Evolutionary conservation across 2,888 invertebrate genomes (phyloP).

Genomic region (Cephus rjabovi): DNA sequence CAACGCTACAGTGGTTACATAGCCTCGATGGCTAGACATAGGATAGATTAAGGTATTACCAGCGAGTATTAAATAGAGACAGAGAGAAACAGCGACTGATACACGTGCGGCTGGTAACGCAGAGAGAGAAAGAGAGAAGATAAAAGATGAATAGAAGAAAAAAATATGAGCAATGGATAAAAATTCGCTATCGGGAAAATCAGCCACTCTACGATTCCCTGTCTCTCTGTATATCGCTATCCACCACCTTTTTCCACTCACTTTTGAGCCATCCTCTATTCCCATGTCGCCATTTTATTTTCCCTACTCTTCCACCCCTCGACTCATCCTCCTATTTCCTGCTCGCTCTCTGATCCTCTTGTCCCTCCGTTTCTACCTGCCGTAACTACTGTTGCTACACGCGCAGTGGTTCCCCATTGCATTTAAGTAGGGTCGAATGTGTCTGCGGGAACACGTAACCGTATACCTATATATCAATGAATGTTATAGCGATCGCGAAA

Average conservation of each 20-base stretch:
- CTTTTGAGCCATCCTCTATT: conserved; percentile 3
- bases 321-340: not conserved
- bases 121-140: conserved; percentile 27
- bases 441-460: not conserved
- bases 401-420: not conserved
- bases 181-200: conserved; percentile 63
- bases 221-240: conserved; percentile 4
- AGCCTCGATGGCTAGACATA: not conserved
- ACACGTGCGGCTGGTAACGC: not conserved
- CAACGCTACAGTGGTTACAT: not conserved
- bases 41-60: not conserved
- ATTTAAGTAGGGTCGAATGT: not conserved
- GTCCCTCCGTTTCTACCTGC: conserved; percentile 4
- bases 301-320: conserved; percentile 4
- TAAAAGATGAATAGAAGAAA: conserved; percentile 21
- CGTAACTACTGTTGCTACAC: not conserved
- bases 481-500: not conserved
- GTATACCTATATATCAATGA: not conserved
- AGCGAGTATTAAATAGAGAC: conserved; percentile 45
- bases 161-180: conserved; percentile 41
- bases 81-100: conserved; percentile 27
- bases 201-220: conserved; percentile 45
- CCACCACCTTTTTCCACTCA: not conserved
- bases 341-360: not conserved
- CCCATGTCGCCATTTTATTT: conserved; percentile 4